A percentile compares a stretch with the other conserved stretches of the same genome.
These are phyloP conservation scores for Sebastes taczanowskii DNA, from an alignment of 2,797 vertebrate genomes.

Conservation along the genomic window DNA sequence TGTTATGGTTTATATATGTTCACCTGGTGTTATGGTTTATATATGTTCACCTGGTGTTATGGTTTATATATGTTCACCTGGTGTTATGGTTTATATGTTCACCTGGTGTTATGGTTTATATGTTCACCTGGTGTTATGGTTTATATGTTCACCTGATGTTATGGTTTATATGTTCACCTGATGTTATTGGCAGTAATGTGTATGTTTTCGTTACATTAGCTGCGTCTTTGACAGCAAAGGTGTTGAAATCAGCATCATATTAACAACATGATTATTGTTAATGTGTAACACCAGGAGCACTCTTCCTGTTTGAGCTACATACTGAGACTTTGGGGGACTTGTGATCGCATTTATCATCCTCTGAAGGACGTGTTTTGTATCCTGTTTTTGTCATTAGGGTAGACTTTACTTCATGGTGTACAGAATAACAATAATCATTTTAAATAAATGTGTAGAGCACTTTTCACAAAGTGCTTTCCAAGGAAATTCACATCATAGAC, in stretches of 20 bases:
- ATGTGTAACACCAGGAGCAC: accelerated
- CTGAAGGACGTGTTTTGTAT: not conserved
- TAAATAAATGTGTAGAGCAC: too few species aligned
- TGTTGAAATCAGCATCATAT: not conserved
- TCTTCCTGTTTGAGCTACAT: not conserved
- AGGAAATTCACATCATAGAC: too few species aligned
- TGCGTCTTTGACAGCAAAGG: not conserved
- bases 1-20: too few species aligned
- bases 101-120: too few species aligned
- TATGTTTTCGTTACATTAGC: not conserved
- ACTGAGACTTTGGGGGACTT: not conserved
- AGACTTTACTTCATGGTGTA: not conserved
- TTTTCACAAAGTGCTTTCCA: too few species aligned
- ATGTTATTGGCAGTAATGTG: not conserved
- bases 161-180: too few species aligned
- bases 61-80: too few species aligned
- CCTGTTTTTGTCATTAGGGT: not conserved
- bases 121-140: too few species aligned
- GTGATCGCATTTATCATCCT: not conserved
- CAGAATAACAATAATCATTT: not conserved
- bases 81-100: too few species aligned
- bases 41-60: too few species aligned
- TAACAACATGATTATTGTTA: not conserved
- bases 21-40: too few species aligned
- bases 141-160: too few species aligned